Conservation (phyloP, 2,113 vertebrate species). For the Phodopus roborovskii region DNA sequence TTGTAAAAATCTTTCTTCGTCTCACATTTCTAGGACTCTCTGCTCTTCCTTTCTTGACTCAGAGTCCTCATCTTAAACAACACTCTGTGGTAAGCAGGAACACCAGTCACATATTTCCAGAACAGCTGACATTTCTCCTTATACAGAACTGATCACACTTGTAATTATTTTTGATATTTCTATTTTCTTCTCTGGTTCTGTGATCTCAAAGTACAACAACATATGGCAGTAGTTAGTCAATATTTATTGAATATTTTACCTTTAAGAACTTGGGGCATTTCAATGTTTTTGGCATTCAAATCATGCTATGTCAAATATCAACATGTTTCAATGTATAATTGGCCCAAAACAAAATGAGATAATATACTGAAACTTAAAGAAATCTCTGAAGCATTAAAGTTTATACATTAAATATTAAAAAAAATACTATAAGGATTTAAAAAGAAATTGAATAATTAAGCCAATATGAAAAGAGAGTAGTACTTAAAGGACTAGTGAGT, state of each 20-base stretch:
- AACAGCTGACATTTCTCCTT: conserved; percentile 42
- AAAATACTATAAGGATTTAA: background rate
- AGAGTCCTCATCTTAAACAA: background rate
- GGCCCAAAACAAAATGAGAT: background rate
- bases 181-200: conserved; percentile 49
- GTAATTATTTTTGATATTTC: conserved; percentile 67
- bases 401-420: background rate
- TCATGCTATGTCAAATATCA: conserved; percentile 2
- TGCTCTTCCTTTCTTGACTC: background rate
- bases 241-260: conserved; percentile 35
- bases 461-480: background rate
- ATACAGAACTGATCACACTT: conserved; percentile 5
- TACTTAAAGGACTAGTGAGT: conserved; percentile 18
- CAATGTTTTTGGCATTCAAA: conserved; percentile 38
- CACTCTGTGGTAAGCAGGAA: background rate
- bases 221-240: conserved; percentile 56
- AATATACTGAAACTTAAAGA: background rate
- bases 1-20: background rate
- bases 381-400: background rate
- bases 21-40: background rate
- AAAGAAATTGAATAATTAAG: background rate
- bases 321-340: background rate
- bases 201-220: conserved; percentile 34
- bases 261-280: conserved; percentile 6
- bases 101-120: background rate